Base-by-base conservation (phyloP, 2,113 vertebrate genomes). In the Laticauda laticaudata region DNA sequence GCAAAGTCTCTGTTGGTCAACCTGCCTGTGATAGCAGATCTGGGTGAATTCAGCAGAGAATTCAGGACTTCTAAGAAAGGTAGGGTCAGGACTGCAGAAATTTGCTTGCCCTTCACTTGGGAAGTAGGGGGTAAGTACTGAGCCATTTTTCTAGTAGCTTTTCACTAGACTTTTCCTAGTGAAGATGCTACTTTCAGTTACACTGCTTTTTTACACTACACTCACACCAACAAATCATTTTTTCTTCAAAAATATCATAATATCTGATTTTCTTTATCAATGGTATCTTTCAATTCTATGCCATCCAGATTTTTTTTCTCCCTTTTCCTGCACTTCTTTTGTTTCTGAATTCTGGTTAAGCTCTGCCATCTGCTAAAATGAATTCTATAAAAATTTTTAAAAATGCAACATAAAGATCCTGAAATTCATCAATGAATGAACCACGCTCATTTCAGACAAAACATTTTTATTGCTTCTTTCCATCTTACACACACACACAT, bases 341-440 rank as follows among this genome's bases (percentile, higher is more conserved):
- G 26, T 18, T 87, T 93, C 89, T 92, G 69, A 34, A 91, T 92
- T 81, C 61, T 26, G 69, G 34, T 88, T 94, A 43, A 61, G 8
- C 86, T 88, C 5, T 93, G 53, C 29, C 14, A 14, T 94, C 55
- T 87, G 61, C 43, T 87, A 88, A 45, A 90, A 24, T 7, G 56
- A 4, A 20, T 54, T 39, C 89, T 94, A 94, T 2, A 61, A 3
- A 26, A 26, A 61, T 48, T 29, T 90, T 24, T n/a, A 91, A 81
- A 81, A 87, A 24, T 4, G 45, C 24, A 12, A 24, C 39, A 90
- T 1, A 55, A 87, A 26, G 55, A 92, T 92, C 56, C 34, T 94
- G 95, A 92, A 96, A 95, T 88, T 12, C 2, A n/a, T 54, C 29
- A 90, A 61, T 43, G 43, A 87, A 61, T 53, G 23, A 51, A 26